These are phyloP conservation scores for Chamaea fasciata DNA, from an alignment of 2,113 vertebrate genomes.

Conservation along the genomic window DNA sequence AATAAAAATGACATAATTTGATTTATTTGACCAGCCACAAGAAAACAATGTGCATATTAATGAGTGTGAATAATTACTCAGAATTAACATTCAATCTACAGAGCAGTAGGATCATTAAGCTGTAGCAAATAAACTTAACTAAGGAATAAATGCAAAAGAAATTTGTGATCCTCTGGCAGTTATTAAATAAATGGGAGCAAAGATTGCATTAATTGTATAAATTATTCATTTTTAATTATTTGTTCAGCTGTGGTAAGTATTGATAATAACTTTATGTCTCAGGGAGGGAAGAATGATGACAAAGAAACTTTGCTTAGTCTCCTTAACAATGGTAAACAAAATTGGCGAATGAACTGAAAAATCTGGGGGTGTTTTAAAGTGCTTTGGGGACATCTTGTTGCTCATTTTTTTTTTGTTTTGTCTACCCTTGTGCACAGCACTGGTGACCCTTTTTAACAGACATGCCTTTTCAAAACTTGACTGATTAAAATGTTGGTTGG, in stretches of 20 bases:
- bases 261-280: not conserved
- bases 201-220: constrained; percentile 26
- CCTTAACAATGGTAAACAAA: not conserved
- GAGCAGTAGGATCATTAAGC: constrained; percentile 6
- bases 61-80: not conserved
- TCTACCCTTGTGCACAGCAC: not conserved
- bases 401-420: not conserved
- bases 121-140: constrained; percentile 22
- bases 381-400: not conserved
- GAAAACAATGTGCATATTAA: constrained; percentile 27
- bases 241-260: not conserved
- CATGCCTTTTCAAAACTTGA: not conserved
- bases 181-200: not conserved
- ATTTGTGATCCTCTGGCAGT: not conserved
- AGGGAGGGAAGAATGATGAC: not conserved
- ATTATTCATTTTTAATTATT: constrained; percentile 48
- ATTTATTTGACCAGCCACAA: constrained; percentile 1
- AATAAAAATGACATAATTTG: not conserved
- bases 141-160: constrained; percentile 18
- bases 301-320: not conserved
- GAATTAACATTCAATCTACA: not conserved
- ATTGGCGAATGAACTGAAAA: not conserved
- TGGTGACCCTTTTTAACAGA: not conserved
- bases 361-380: not conserved
- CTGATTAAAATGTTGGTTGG: not conserved